Percentiles rank a stretch among this genome's conserved stretches.
Evolutionary conservation across 1,140 invertebrate species (phyloP).

Genomic region (Maconellicoccus hirsutus): DNA sequence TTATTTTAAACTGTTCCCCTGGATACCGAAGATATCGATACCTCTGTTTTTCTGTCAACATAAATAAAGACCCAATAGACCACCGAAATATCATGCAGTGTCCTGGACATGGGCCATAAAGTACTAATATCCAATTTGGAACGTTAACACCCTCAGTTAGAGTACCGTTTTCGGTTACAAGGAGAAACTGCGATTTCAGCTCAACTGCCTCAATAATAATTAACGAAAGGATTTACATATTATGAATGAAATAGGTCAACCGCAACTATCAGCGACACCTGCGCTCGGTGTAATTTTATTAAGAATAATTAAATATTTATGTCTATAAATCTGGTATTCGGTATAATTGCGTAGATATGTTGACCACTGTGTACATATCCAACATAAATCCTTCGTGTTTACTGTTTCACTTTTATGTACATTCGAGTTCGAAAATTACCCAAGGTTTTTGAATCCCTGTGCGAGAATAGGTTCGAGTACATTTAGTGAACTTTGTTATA

Average conservation of each 20-base stretch:
- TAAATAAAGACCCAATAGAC: slow-evolving; percentile 9
- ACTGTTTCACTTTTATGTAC: too few species aligned
- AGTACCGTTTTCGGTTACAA: not conserved
- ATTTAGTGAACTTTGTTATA: too few species aligned
- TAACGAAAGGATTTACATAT: not conserved
- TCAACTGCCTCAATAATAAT: slow-evolving; percentile 1
- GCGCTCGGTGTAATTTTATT: not conserved
- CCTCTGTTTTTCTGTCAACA: not conserved
- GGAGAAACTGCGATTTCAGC: not conserved
- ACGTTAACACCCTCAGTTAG: slow-evolving; percentile 1
- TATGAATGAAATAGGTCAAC: slow-evolving; percentile 4
- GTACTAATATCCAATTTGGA: slow-evolving; percentile 9
- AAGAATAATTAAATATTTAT: not conserved
- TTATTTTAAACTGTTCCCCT: slow-evolving; percentile 5
- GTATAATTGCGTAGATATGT: too few species aligned
- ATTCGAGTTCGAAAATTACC: too few species aligned
- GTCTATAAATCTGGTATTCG: too few species aligned
- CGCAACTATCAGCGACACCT: not conserved
- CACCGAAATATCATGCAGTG: not conserved
- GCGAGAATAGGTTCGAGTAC: too few species aligned
- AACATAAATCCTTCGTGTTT: too few species aligned
- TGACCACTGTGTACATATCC: too few species aligned
- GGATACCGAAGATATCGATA: not conserved
- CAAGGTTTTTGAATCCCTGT: too few species aligned
- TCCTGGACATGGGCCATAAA: not conserved